Percentiles rank a stretch among this genome's conserved stretches.
Conservation (phyloP, 1,140 invertebrate genomes). For the Periplaneta americana region DNA sequence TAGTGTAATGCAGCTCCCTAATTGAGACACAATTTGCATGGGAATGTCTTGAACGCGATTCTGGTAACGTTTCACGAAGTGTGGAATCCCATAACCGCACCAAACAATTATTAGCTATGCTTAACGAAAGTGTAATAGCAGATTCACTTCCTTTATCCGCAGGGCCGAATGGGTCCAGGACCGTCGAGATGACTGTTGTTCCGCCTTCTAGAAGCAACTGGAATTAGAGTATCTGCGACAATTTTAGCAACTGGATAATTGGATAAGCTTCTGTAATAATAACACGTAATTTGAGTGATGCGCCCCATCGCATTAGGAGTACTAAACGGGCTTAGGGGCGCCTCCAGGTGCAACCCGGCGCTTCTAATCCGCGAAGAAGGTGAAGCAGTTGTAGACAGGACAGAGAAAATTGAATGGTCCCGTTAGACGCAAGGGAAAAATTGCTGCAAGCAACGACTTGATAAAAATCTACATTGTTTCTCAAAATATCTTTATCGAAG, state of each 20-base stretch:
- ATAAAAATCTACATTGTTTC: too few relatives aligned
- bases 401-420: too few relatives aligned
- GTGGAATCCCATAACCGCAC: too few relatives aligned
- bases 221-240: not conserved
- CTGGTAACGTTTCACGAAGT: too few relatives aligned
- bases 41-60: too few relatives aligned
- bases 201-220: not conserved
- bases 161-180: not conserved
- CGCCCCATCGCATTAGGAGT: not conserved
- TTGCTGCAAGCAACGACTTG: too few relatives aligned
- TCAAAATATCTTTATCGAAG: too few relatives aligned
- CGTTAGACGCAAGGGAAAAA: too few relatives aligned
- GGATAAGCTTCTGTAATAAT: not conserved
- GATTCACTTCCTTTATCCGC: not conserved
- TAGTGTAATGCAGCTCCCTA: too few relatives aligned
- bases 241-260: not conserved
- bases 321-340: not conserved
- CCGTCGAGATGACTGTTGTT: not conserved
- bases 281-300: not conserved
- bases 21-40: too few relatives aligned
- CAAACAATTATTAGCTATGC: not conserved
- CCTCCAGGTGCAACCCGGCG: not conserved
- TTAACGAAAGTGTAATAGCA: not conserved
- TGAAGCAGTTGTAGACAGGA: too few relatives aligned
- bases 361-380: too few relatives aligned